A percentile compares a stretch with the other conserved stretches of the same genome.
Conservation (phyloP, 2,888 invertebrate species). For the Neocrepidodera transversa region DNA sequence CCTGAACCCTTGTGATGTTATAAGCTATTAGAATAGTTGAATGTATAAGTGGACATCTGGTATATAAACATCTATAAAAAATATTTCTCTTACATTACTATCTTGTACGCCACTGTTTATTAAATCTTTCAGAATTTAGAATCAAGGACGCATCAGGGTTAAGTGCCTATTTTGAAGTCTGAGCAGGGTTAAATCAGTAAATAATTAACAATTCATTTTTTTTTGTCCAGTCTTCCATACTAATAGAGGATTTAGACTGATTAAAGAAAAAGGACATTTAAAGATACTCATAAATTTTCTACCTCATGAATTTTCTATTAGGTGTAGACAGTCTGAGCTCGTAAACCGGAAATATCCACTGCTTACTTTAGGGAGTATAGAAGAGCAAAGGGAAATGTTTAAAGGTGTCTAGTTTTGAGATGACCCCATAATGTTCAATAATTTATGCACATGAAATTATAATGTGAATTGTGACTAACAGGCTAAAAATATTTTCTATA, state of each 20-base stretch:
- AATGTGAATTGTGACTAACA: too few species aligned
- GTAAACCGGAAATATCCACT: background rate
- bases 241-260: conserved; percentile 15
- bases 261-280: conserved; percentile 12
- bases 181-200: background rate
- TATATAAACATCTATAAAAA: too few species aligned
- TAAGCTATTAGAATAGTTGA: too few species aligned
- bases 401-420: too few species aligned
- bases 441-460: too few species aligned
- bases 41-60: too few species aligned
- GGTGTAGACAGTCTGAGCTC: background rate
- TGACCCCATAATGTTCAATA: too few species aligned
- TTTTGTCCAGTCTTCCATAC: conserved; percentile 1
- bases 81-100: too few species aligned
- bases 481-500: too few species aligned
- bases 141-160: background rate
- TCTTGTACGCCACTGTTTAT: background rate
- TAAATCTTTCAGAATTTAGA: background rate
- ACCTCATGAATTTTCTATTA: conserved; percentile 24
- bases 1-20: too few species aligned
- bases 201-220: conserved; percentile 1
- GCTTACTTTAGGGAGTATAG: background rate
- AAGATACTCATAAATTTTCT: background rate
- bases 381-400: too few species aligned
- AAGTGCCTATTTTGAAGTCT: background rate